Conservation (phyloP, 2,113 vertebrate genomes). For the Hippopotamus amphibius region DNA sequence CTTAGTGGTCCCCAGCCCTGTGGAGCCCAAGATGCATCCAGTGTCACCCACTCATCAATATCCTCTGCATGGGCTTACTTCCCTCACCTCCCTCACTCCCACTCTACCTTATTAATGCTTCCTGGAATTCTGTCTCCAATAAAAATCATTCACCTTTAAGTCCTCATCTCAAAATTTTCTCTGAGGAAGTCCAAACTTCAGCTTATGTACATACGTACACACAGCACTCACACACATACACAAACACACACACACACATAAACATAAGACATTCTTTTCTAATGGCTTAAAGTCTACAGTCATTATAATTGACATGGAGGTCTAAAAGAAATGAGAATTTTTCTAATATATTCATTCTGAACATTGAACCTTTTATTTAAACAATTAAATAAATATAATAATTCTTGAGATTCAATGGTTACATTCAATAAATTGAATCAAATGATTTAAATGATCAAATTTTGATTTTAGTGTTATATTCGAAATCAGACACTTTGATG, state of each 20-base stretch:
- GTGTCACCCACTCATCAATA: background rate
- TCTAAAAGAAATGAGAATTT: background rate
- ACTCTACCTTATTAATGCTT: background rate
- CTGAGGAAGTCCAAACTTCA: background rate
- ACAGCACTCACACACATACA: background rate
- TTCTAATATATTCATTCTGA: background rate
- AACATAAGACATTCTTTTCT: background rate
- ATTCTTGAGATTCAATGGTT: background rate
- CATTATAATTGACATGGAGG: background rate
- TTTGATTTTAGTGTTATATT: background rate
- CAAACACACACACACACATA: background rate
- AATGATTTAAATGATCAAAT: background rate
- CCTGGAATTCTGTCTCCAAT: background rate
- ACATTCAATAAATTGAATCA: background rate
- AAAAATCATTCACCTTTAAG: background rate
- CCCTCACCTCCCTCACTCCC: background rate
- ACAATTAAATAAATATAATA: background rate
- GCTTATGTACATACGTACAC: background rate
- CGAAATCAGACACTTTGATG: background rate
- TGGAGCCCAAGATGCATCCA: background rate
- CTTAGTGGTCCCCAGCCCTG: background rate
- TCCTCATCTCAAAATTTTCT: background rate
- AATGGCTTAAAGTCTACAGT: background rate
- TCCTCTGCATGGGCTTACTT: background rate
- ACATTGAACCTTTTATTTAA: background rate